Evolutionary conservation across 2,888 invertebrate genomes (phyloP).

Genomic region (Octodonta nipae): DNA sequence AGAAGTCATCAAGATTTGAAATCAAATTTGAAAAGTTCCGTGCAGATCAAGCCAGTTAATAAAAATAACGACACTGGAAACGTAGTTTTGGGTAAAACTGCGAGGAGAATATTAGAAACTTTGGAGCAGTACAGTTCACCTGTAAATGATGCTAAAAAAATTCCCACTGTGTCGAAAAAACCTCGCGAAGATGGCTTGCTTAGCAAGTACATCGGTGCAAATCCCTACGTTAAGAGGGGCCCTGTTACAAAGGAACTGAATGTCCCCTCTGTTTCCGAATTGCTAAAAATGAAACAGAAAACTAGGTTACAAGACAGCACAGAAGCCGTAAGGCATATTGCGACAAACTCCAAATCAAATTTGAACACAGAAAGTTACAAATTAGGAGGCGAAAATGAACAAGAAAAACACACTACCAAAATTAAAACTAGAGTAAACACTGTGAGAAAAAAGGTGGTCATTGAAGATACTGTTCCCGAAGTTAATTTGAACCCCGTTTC

Average conservation of each 20-base stretch:
- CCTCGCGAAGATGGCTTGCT: constrained; percentile 18
- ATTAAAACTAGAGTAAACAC: constrained; percentile 32
- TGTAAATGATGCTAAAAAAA: constrained; percentile 61
- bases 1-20: constrained; percentile 15
- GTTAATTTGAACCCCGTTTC: constrained; percentile 41
- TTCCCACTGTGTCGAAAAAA: constrained; percentile 42
- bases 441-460: constrained; percentile 19
- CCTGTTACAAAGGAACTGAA: constrained; percentile 38
- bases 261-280: constrained; percentile 50
- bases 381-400: constrained; percentile 21
- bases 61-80: constrained; percentile 23
- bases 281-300: constrained; percentile 46
- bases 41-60: constrained; percentile 38
- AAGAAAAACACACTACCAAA: constrained; percentile 34
- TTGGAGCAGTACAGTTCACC: constrained; percentile 74
- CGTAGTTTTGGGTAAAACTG: constrained; percentile 53
- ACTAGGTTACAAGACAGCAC: constrained; percentile 47
- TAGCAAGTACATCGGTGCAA: constrained; percentile 25
- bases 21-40: constrained; percentile 22
- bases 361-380: constrained; percentile 24
- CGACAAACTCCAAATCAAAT: constrained; percentile 41
- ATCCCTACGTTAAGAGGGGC: constrained; percentile 24
- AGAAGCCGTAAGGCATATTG: constrained; percentile 46
- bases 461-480: constrained; percentile 33
- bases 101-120: constrained; percentile 63